Evolutionary conservation across 2,797 vertebrate species (phyloP).

Genomic region (Manis javanica): DNA sequence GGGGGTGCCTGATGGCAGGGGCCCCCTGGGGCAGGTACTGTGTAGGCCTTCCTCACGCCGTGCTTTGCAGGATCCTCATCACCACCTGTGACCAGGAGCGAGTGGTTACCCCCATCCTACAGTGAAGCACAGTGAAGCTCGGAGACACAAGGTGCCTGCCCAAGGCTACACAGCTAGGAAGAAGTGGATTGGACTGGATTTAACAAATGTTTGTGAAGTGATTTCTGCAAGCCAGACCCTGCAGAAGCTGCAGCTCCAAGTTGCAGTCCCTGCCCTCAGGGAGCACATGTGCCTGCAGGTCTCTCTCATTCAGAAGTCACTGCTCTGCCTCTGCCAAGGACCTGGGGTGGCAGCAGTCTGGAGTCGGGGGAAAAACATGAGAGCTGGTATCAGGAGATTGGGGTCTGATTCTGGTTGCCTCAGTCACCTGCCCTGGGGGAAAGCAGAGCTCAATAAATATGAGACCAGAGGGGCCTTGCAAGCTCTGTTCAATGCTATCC

Average conservation of each 20-base stretch:
- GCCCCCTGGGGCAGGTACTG: neutral
- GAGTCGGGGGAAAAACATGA: neutral
- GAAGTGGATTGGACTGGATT: neutral
- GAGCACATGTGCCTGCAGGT: neutral
- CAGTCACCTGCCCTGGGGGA: neutral
- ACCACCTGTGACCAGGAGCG: neutral
- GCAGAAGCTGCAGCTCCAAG: neutral
- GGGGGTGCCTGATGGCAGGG: neutral
- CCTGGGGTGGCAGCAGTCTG: neutral
- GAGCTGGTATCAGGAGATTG: neutral
- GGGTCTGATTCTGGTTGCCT: neutral
- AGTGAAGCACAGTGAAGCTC: neutral
- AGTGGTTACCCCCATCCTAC: neutral
- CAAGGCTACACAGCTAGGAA: neutral
- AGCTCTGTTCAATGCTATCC: neutral
- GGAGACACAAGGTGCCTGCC: neutral
- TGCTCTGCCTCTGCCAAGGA: neutral
- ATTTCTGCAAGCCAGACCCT: neutral
- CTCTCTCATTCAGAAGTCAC: neutral
- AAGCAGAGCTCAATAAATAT: neutral
- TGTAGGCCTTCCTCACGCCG: neutral
- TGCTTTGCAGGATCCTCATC: neutral
- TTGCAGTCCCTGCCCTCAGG: neutral
- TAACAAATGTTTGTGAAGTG: neutral
- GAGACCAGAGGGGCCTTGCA: neutral